phyloP scores from a whole-genome alignment of 1,140 invertebrate species.

The Gryon sp. region DNA sequence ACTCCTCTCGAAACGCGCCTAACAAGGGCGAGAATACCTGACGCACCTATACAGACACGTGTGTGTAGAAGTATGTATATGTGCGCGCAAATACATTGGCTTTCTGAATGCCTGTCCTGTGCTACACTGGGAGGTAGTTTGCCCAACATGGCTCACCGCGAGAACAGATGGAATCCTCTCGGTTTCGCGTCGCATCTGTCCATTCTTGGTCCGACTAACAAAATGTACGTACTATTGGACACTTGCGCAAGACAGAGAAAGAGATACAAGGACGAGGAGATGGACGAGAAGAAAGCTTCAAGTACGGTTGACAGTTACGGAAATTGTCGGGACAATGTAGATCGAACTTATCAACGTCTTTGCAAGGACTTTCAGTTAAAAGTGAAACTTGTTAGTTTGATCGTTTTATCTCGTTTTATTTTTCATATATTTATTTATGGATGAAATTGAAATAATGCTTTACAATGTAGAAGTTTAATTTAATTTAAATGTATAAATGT shows the following conservation, averaged over 20 bases:
- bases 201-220: constrained; percentile 44
- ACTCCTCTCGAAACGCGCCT: constrained; percentile 41
- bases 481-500: no score
- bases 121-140: constrained; percentile 40
- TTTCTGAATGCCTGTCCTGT: constrained; percentile 18
- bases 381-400: no score
- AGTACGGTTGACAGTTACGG: constrained; percentile 3
- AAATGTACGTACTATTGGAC: constrained; percentile 21
- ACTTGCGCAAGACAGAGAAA: constrained; percentile 1
- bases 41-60: constrained; percentile 41
- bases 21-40: constrained; percentile 63
- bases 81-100: constrained; percentile 1
- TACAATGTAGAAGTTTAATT: no score
- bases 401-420: no score
- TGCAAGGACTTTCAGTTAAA: no score
- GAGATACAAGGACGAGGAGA: not conserved
- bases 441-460: no score
- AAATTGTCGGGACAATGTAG: not conserved
- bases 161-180: constrained; percentile 59
- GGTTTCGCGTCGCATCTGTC: constrained; percentile 51
- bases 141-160: constrained; percentile 57
- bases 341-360: constrained; percentile 8
- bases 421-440: no score
- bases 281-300: not conserved
- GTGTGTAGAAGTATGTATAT: no score